phyloP scores from a whole-genome alignment of 2,888 invertebrate species.

The Cetonia aurata region DNA sequence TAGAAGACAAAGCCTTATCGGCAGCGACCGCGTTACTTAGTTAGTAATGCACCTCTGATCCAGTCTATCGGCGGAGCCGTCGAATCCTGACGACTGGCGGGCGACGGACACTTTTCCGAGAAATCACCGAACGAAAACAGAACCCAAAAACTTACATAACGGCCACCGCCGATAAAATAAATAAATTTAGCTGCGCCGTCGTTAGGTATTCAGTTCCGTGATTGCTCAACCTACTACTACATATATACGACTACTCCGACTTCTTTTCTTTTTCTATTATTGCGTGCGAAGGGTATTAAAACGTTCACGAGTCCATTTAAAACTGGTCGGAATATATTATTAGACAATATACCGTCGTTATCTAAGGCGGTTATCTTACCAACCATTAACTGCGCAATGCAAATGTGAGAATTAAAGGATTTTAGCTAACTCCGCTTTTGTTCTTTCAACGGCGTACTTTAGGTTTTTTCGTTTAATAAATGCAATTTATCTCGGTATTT shows the following conservation, averaged over 20 bases:
- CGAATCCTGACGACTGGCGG: conserved; percentile 15
- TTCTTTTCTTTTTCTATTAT: conserved; percentile 28
- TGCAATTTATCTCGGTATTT: conserved; percentile 18
- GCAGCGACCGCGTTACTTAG: conserved; percentile 33
- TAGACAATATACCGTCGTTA: conserved; percentile 29
- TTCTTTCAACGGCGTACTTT: conserved; percentile 10
- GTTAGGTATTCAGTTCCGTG: conserved; percentile 32
- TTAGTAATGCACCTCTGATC: conserved; percentile 34
- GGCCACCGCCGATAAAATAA: conserved; percentile 24
- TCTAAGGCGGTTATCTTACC: conserved; percentile 34
- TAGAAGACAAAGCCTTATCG: conserved; percentile 39
- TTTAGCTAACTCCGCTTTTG: conserved; percentile 29
- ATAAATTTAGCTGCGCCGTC: conserved; percentile 22
- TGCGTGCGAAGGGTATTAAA: conserved; percentile 41
- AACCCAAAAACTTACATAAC: conserved; percentile 36
- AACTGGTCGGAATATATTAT: conserved; percentile 38
- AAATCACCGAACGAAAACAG: conserved; percentile 29
- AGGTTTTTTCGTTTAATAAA: conserved; percentile 15
- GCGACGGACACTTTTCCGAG: conserved; percentile 30
- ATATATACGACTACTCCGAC: not conserved
- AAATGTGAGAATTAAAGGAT: conserved; percentile 35
- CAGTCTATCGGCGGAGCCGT: conserved; percentile 20
- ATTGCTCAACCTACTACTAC: conserved; percentile 31
- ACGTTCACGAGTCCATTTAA: conserved; percentile 35
- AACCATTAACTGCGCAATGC: conserved; percentile 26